phyloP scores from a whole-genome alignment of 2,888 invertebrate genomes.

The Julus scandinavius region DNA sequence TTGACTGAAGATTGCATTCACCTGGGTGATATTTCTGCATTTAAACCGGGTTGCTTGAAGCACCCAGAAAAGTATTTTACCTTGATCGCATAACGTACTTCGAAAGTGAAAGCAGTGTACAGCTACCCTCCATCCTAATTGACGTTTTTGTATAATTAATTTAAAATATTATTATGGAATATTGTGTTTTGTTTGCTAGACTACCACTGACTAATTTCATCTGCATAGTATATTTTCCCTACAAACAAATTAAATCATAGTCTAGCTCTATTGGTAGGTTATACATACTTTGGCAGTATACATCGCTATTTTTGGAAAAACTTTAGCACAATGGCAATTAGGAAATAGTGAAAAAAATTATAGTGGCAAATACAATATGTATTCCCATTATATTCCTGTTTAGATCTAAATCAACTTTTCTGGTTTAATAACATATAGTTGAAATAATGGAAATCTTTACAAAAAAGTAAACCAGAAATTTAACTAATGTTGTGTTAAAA shows the following conservation, averaged over 20 bases:
- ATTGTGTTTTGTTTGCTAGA: background rate
- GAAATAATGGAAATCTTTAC: too few species aligned
- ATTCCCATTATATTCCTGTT: background rate
- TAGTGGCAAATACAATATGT: background rate
- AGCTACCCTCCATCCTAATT: background rate
- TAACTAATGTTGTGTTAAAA: background rate
- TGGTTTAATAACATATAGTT: background rate
- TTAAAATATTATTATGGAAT: background rate
- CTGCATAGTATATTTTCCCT: background rate
- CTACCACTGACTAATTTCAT: background rate
- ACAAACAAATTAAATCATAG: background rate
- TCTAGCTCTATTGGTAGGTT: background rate
- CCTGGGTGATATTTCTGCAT: constrained; percentile 34
- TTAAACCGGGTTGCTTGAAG: background rate
- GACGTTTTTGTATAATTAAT: background rate
- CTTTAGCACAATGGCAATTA: background rate
- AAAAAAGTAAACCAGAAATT: too few species aligned
- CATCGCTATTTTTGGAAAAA: background rate
- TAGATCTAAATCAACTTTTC: background rate
- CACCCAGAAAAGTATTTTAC: constrained; percentile 13
- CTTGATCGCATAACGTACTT: background rate
- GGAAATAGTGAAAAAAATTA: background rate
- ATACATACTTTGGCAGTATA: background rate
- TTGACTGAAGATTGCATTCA: constrained; percentile 1
- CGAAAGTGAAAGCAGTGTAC: background rate